Base-by-base conservation (phyloP, 1,140 invertebrate genomes). In the Pemphigus obesinymphae region DNA sequence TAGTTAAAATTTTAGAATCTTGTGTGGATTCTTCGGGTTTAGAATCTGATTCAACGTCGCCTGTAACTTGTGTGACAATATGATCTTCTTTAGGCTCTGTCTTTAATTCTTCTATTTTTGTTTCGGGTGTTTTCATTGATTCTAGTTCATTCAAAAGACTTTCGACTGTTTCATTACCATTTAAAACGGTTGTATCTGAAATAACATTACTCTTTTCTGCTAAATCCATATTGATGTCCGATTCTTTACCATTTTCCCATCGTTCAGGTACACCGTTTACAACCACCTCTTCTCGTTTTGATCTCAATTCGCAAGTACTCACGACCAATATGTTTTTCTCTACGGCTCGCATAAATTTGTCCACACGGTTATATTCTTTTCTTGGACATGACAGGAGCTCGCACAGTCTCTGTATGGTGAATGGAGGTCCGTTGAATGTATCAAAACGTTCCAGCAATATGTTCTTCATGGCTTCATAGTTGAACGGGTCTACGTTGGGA, bases 261-360 rank as follows among this genome's bases (percentile, higher is more conserved):
- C 31, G 72, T 8, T 83, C 83, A 31, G 82, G 83, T 11, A 83
- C 72, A 13, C 84, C 84, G 23, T 84, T 84, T 40, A 83, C 81
- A 45, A 83, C 80, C 20, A 17, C 7, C 20, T 84, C 76, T 43
- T 80, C 76, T 26, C 75, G 73, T 55, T 80, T 78, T 0, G 63
- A 17, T 31, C 70, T 80, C 3, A 81, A 95, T 86, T 98, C 96
- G 53, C 95, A 91, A n/a, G 96, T 97, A 83, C 94, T 97, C 7
- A 99, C 96, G 73, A 98, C 96, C 84, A 97, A 88, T 83, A 98
- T 94, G 86, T 97, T 97, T 87, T 97, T 97, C 85, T 97, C 96
- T 45, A 97, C 90, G 0, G 96, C 97, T 75, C 97, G 88, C 92
- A 99, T 94, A 86, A 95, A 99, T 87, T 99, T 99, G 86, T 99